Conservation (phyloP, 2,797 vertebrate genomes). For the Hydrocynus forskahlii region DNA sequence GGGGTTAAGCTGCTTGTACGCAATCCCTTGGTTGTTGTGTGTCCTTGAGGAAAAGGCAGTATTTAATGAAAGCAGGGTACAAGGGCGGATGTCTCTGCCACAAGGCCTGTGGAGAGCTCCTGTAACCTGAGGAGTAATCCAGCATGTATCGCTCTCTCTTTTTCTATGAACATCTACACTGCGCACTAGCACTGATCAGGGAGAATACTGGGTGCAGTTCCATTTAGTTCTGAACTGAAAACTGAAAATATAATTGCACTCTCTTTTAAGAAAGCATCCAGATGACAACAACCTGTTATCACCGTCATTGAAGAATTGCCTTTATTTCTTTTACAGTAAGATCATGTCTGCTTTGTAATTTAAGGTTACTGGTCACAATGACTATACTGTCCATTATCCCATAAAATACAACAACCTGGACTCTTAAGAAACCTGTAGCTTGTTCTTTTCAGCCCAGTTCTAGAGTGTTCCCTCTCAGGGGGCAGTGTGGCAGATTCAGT, state of each 20-base stretch:
- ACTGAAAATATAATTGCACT: background rate
- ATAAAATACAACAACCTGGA: background rate
- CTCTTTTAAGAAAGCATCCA: no score
- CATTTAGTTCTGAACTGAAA: background rate
- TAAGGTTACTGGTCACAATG: no score
- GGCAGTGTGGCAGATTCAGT: background rate
- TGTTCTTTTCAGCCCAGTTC: background rate
- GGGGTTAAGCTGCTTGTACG: background rate
- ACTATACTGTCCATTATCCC: background rate
- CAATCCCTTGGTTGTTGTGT: background rate
- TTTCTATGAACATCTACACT: background rate
- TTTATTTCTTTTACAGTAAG: no score
- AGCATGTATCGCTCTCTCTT: conserved; percentile 37
- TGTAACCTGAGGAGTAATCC: conserved; percentile 63
- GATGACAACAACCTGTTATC: no score
- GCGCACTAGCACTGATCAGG: background rate
- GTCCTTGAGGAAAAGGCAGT: conserved; percentile 16
- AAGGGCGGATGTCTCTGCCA: background rate
- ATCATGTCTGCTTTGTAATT: no score
- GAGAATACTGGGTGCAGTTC: background rate
- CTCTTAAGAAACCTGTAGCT: no score
- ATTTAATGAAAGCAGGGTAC: background rate
- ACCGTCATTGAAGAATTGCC: no score
- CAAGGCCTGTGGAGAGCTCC: conserved; percentile 25
- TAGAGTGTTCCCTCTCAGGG: background rate